Percentiles rank a stretch among this genome's conserved stretches.
Evolutionary conservation across 1,140 invertebrate genomes (phyloP).

Genomic region (Paraescarpia echinospica): DNA sequence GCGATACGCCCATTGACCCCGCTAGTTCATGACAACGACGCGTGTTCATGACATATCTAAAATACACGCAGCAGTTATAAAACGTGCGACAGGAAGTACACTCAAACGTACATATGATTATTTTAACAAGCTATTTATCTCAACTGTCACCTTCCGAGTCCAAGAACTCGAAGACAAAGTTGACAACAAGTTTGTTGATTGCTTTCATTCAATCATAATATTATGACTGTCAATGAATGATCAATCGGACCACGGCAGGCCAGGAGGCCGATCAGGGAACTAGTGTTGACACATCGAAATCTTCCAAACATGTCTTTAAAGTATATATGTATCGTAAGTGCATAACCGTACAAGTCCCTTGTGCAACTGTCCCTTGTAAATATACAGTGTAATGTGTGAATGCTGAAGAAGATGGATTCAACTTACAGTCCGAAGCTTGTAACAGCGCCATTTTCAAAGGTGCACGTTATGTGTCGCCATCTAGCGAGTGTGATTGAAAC

Average conservation of each 20-base stretch:
- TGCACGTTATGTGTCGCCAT: neutral
- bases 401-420: neutral
- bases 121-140: neutral
- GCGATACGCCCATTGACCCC: neutral
- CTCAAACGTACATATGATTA: neutral
- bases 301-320: neutral
- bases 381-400: neutral
- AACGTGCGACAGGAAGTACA: too few species aligned
- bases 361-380: neutral
- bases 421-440: constrained; percentile 4
- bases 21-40: neutral
- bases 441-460: neutral
- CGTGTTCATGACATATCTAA: too few species aligned
- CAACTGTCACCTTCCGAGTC: neutral
- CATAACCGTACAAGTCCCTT: neutral
- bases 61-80: neutral
- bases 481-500: neutral
- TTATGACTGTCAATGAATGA: too few species aligned
- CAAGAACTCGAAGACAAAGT: neutral
- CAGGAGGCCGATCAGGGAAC: too few species aligned
- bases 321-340: neutral
- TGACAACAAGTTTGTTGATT: neutral
- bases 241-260: too few species aligned
- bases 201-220: too few species aligned
- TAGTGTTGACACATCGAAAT: too few species aligned